phyloP scores from a whole-genome alignment of 2,888 invertebrate species.

The Odontocerum albicorne region DNA sequence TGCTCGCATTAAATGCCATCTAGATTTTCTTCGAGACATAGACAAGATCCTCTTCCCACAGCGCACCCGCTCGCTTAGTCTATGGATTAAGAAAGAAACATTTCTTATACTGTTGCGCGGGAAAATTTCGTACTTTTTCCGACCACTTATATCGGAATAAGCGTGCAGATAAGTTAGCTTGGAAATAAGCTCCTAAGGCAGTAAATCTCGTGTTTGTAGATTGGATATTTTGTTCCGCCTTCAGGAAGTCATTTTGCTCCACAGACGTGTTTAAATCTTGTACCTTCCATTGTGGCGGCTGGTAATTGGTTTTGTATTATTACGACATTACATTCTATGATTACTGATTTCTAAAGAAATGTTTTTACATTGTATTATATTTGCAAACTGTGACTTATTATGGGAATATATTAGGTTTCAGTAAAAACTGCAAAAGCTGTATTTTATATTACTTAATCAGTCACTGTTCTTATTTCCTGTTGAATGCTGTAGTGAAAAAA shows the following conservation, averaged over 20 bases:
- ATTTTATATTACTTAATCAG: too few relatives aligned
- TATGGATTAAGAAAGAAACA: conserved; percentile 35
- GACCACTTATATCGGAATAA: conserved; percentile 34
- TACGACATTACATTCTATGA: too few relatives aligned
- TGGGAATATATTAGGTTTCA: too few relatives aligned
- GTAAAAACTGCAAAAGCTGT: too few relatives aligned
- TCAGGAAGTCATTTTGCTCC: conserved; percentile 22
- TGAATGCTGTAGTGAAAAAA: too few relatives aligned
- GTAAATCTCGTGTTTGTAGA: conserved; percentile 35
- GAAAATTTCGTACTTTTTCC: conserved; percentile 34
- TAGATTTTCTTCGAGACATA: conserved; percentile 32
- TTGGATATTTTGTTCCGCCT: conserved; percentile 33
- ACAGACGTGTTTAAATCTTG: conserved; percentile 17
- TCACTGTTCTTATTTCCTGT: too few relatives aligned
- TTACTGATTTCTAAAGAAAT: too few relatives aligned
- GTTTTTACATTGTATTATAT: too few relatives aligned
- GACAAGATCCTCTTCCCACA: conserved; percentile 19
- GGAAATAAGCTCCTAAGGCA: conserved; percentile 31
- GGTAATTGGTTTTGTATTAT: conserved; percentile 3
- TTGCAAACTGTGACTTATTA: too few relatives aligned
- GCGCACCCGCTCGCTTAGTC: conserved; percentile 26
- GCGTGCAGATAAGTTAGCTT: conserved; percentile 35
- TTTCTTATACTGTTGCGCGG: conserved; percentile 33
- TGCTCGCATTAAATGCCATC: conserved; percentile 36
- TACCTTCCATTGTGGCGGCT: not conserved